Conservation (phyloP, 2,113 vertebrate species). For the Thamnophis sirtalis region DNA sequence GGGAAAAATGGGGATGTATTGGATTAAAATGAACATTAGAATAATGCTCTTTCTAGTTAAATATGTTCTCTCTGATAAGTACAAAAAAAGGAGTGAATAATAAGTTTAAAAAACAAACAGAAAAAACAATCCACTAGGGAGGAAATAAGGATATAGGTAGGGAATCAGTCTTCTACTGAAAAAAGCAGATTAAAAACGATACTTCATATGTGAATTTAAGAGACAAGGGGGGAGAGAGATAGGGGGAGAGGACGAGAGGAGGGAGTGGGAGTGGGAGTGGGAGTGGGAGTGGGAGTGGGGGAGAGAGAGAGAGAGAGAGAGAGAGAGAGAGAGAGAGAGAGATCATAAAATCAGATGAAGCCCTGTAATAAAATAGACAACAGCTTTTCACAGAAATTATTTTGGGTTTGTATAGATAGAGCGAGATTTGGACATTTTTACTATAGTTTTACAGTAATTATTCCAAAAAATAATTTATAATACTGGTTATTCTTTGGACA, state of each 20-base stretch:
- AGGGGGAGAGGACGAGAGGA: too few relatives aligned
- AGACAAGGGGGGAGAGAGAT: too few relatives aligned
- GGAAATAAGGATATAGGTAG: neutral
- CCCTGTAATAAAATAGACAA: neutral
- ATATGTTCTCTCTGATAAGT: neutral
- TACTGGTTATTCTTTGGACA: neutral
- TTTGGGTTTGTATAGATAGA: neutral
- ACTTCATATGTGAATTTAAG: neutral
- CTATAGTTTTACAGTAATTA: neutral
- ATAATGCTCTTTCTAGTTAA: neutral
- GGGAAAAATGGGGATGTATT: slow-evolving; percentile 17
- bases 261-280: too few relatives aligned
- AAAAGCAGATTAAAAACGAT: neutral
- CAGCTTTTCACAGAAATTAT: neutral
- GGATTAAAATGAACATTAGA: neutral
- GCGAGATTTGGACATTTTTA: neutral
- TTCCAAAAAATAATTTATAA: neutral
- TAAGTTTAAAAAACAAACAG: neutral
- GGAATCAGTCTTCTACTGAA: neutral
- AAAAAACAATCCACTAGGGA: neutral
- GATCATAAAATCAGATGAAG: neutral
- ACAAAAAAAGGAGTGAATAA: neutral
- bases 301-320: too few relatives aligned
- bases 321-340: too few relatives aligned
- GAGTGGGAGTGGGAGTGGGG: too few relatives aligned